Evolutionary conservation across 2,888 invertebrate genomes (phyloP).

Genomic region (Amphipyra tragopoginis): DNA sequence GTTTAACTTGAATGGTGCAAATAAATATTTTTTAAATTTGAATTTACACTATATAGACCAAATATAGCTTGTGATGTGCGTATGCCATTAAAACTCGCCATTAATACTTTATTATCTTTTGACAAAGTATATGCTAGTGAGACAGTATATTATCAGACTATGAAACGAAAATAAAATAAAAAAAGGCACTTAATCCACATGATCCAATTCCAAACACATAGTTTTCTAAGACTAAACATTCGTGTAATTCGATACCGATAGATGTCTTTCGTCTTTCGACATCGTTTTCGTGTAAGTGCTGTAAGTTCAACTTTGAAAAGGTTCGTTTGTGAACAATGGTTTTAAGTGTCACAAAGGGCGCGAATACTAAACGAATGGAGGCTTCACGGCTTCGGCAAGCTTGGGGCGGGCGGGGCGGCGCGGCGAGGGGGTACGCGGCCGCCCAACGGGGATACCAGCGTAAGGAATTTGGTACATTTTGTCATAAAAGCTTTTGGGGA

Average conservation of each 20-base stretch:
- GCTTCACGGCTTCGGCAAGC: constrained; percentile 69
- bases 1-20: too few species aligned
- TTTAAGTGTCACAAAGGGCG: constrained; percentile 89
- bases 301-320: constrained; percentile 71
- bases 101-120: too few species aligned
- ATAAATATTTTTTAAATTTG: too few species aligned
- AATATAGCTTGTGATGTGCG: too few species aligned
- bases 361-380: constrained; percentile 86
- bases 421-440: constrained; percentile 58
- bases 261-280: constrained; percentile 43
- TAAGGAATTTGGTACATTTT: constrained; percentile 15
- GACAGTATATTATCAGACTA: too few species aligned
- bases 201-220: constrained; percentile 31
- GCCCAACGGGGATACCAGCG: constrained; percentile 60
- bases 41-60: too few species aligned
- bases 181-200: constrained; percentile 13
- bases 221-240: constrained; percentile 27
- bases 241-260: constrained; percentile 41
- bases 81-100: too few species aligned
- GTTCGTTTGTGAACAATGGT: constrained; percentile 84
- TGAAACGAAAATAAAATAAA: too few species aligned
- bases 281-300: constrained; percentile 66
- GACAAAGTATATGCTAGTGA: too few species aligned
- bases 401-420: constrained; percentile 63
- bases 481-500: constrained; percentile 4